Percentiles rank a stretch among this genome's conserved stretches.
These are phyloP conservation scores for Umimayanthus chanpuru DNA, from an alignment of 92 coral and sea anemone species.

Conservation along the genomic window DNA sequence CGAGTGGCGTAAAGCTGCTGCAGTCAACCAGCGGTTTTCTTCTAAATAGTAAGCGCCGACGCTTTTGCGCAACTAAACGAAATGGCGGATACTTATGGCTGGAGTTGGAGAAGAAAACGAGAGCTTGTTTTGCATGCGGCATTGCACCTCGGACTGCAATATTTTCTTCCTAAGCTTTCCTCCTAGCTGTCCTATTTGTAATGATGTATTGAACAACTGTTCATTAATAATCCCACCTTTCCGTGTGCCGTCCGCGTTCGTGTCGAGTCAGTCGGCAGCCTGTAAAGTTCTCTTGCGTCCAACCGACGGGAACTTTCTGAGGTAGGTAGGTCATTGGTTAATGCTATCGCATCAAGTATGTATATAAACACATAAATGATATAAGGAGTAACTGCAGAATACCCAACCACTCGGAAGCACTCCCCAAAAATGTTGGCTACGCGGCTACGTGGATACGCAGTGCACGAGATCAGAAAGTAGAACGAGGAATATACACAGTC, in stretches of 20 bases:
- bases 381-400: no score
- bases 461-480: no score
- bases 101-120: not conserved
- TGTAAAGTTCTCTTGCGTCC: slow-evolving; percentile 57
- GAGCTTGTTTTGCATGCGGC: slow-evolving; percentile 50
- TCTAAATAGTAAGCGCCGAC: slow-evolving; percentile 18
- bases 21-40: slow-evolving; percentile 28
- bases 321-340: slow-evolving; percentile 3
- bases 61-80: slow-evolving; percentile 31
- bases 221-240: slow-evolving; percentile 55
- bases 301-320: slow-evolving; percentile 50
- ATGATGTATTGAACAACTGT: slow-evolving; percentile 28
- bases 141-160: slow-evolving; percentile 50
- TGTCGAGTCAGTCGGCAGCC: slow-evolving; percentile 15
- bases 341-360: not conserved
- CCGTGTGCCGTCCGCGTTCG: slow-evolving; percentile 55
- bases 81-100: slow-evolving; percentile 46
- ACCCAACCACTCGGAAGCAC: no score
- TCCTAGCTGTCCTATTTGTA: slow-evolving; percentile 52
- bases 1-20: not conserved
- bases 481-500: no score
- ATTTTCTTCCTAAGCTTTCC: slow-evolving; percentile 55
- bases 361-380: not conserved
- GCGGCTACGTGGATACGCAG: no score
- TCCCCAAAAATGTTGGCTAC: no score